These are phyloP conservation scores for Odocoileus virginianus DNA, from an alignment of 2,113 vertebrate species.

Conservation along the genomic window DNA sequence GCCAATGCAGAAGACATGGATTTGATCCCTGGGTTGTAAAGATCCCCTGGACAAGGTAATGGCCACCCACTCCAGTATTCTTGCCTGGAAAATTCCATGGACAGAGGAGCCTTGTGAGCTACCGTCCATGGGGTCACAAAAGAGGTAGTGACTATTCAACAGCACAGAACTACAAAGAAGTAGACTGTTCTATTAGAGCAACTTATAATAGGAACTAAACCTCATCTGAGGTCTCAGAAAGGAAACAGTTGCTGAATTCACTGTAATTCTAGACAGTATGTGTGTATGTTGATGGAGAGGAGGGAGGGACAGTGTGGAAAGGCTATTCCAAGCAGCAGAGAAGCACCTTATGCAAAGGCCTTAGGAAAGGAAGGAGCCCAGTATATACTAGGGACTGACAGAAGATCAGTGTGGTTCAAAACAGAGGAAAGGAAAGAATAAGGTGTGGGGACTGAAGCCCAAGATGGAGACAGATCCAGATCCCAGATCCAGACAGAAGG, in stretches of 20 bases:
- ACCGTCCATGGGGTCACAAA: not conserved
- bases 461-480: not conserved
- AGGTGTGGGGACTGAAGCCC: not conserved
- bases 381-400: accelerated
- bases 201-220: not conserved
- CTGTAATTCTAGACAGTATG: not conserved
- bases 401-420: not conserved
- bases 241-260: not conserved
- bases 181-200: not conserved
- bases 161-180: not conserved
- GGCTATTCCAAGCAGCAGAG: not conserved
- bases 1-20: not conserved
- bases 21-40: not conserved
- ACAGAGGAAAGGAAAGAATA: not conserved
- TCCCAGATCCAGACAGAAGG: not conserved
- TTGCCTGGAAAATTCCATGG: not conserved
- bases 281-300: not conserved
- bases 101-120: not conserved
- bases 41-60: not conserved
- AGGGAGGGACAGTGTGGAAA: not conserved
- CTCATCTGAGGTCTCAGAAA: not conserved
- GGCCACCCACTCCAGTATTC: not conserved
- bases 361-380: not conserved
- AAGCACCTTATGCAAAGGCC: not conserved
- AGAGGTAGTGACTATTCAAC: not conserved